Evolutionary conservation across 2,888 invertebrate species (phyloP), one percentile per base, ranked within the genome.

Genomic region (Agriopis marginaria): DNA sequence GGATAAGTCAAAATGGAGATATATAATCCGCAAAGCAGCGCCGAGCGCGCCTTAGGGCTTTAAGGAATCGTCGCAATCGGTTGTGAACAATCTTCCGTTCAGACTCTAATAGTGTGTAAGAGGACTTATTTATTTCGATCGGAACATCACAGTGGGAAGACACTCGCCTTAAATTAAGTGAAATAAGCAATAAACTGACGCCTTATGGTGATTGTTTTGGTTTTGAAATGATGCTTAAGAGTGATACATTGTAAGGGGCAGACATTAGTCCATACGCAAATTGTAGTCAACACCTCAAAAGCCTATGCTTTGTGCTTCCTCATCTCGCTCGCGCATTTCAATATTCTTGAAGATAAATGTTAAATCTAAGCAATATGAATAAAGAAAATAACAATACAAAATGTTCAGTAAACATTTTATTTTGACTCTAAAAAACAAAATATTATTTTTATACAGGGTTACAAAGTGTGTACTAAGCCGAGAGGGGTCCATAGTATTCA

Each of bases 1-100:
- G 94, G 71, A 94, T 94, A 71, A 94, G 93, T 88, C 94, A 94
- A 86, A 94, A 94, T 81, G 94, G 94, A 32, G 94, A 94, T 74
- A 93, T 94, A 87, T 94, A 94, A 94, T 93, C 92, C 91, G 88
- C 88, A 77, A 91, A 87, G 84, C 83, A 76, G 92, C 93, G 93
- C 92, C 90, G 93, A 63, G 93, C 91, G 93, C 93, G 93, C 87
- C 93, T 92, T 81, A 89, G 89, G 89, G 93, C 93, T 85, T 77
- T 93, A 86, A 91, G 91, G 79, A 91, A 92, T 91, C 93, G 93
- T 87, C 91, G 88, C 78, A 88, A 90, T 87, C 92, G 93, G 93
- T 94, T 93, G 93, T 94, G 93, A 94, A 89, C 90, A 84, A 81
- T 87, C 82, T 87, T 91, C 90, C 89, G 90, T 92, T 90, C 88